A percentile compares a stretch with the other conserved stretches of the same genome.
Conservation (phyloP, 2,888 invertebrate genomes). For the Synanthedon tipuliformis region DNA sequence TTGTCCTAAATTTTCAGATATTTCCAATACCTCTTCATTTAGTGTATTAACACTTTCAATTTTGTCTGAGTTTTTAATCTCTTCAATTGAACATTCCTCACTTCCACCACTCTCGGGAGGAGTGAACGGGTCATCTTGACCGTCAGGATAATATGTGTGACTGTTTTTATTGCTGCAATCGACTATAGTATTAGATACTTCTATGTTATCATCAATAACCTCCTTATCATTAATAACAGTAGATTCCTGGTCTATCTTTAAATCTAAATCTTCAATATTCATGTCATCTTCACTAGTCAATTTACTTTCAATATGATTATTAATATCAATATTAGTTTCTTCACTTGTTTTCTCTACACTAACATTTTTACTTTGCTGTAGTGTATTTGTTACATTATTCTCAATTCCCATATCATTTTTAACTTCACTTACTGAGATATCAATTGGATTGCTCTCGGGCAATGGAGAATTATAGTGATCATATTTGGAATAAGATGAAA, state of each 20-base stretch:
- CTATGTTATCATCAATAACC: not conserved
- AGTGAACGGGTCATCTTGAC: not conserved
- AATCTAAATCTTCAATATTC: slow-evolving; percentile 46
- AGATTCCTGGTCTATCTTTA: slow-evolving; percentile 31
- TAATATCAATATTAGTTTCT: slow-evolving; percentile 6
- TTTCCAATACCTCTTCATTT: not conserved
- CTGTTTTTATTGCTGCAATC: slow-evolving; percentile 1
- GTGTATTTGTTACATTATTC: slow-evolving; percentile 1
- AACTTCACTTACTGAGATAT: slow-evolving; percentile 9
- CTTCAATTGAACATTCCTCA: not conserved
- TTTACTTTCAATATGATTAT: slow-evolving; percentile 7
- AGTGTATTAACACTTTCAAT: not conserved
- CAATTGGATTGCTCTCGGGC: slow-evolving; percentile 11
- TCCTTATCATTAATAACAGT: slow-evolving; percentile 5
- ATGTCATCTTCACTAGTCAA: slow-evolving; percentile 18
- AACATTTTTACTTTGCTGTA: slow-evolving; percentile 5
- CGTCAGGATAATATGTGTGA: not conserved
- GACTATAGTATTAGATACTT: not conserved
- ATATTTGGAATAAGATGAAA: slow-evolving; percentile 39
- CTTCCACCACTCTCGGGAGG: not conserved
- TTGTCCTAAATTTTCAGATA: not conserved
- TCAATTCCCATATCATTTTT: slow-evolving; percentile 11
- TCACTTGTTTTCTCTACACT: slow-evolving; percentile 9
- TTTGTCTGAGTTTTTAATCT: not conserved
- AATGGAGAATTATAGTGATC: slow-evolving; percentile 26